Percentiles rank a stretch among this genome's conserved stretches.
Evolutionary conservation across 2,113 vertebrate genomes (phyloP).

Genomic region (Zapus hudsonius): DNA sequence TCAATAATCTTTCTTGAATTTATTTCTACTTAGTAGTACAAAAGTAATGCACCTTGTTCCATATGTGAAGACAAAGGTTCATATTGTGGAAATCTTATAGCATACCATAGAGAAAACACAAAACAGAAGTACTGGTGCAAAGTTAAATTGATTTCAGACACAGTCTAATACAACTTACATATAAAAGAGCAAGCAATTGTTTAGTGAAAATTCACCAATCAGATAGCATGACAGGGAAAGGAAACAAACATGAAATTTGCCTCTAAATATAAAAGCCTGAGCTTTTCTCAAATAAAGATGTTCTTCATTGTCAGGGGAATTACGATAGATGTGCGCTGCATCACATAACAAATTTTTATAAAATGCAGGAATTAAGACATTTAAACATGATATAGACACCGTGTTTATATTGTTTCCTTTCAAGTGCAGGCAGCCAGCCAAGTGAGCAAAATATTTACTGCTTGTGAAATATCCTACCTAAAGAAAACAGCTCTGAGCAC

Average conservation of each 20-base stretch:
- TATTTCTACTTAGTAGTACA: neutral
- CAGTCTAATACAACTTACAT: slow-evolving; percentile 59
- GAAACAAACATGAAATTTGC: slow-evolving; percentile 55
- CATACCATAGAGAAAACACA: neutral
- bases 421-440: slow-evolving; percentile 58
- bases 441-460: slow-evolving; percentile 51
- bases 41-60: neutral
- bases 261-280: neutral
- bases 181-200: slow-evolving; percentile 50
- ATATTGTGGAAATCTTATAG: slow-evolving; percentile 61
- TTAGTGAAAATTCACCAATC: slow-evolving; percentile 57
- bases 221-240: slow-evolving; percentile 54
- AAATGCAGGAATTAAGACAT: slow-evolving; percentile 63
- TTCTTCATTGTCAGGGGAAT: slow-evolving; percentile 1
- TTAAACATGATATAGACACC: slow-evolving; percentile 50
- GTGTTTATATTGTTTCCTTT: slow-evolving; percentile 53
- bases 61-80: slow-evolving; percentile 38
- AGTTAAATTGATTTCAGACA: slow-evolving; percentile 75
- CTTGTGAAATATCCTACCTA: neutral
- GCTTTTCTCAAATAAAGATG: slow-evolving; percentile 26
- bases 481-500: slow-evolving; percentile 7
- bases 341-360: slow-evolving; percentile 56
- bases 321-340: slow-evolving; percentile 28
- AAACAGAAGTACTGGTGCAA: slow-evolving; percentile 35
- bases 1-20: slow-evolving; percentile 32